A percentile compares a stretch with the other conserved stretches of the same genome.
Conservation (phyloP, 2,113 vertebrate genomes). For the Fulica atra region DNA sequence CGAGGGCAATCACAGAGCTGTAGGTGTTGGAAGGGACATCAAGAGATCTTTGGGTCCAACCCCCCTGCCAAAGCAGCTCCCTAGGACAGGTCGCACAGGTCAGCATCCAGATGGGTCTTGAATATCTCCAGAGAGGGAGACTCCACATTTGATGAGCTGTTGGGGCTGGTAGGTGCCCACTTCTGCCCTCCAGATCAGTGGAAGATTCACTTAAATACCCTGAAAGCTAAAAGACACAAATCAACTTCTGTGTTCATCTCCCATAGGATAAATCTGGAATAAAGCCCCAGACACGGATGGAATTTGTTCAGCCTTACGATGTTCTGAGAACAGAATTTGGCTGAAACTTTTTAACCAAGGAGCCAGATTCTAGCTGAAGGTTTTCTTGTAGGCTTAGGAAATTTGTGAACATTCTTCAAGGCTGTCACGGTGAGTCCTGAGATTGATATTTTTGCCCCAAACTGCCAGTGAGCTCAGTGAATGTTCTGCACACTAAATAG, state of each 20-base stretch:
- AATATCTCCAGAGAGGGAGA: no score
- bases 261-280: neutral
- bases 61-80: no score
- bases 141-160: fast-evolving
- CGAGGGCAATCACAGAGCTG: neutral
- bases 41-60: no score
- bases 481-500: neutral
- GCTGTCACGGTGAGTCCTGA: neutral
- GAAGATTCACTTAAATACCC: neutral
- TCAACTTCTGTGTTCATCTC: neutral
- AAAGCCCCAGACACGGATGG: neutral
- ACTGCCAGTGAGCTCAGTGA: neutral
- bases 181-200: neutral
- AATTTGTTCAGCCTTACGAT: neutral
- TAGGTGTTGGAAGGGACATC: no score
- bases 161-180: neutral
- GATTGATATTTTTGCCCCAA: neutral
- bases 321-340: neutral
- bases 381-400: neutral
- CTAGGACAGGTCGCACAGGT: no score
- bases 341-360: neutral
- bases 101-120: no score
- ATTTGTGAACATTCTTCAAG: neutral
- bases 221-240: neutral
- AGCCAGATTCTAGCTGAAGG: neutral